Percentiles rank a stretch among this genome's conserved stretches.
Conservation (phyloP, 1,140 invertebrate genomes). For the Drosophila sucinea region DNA sequence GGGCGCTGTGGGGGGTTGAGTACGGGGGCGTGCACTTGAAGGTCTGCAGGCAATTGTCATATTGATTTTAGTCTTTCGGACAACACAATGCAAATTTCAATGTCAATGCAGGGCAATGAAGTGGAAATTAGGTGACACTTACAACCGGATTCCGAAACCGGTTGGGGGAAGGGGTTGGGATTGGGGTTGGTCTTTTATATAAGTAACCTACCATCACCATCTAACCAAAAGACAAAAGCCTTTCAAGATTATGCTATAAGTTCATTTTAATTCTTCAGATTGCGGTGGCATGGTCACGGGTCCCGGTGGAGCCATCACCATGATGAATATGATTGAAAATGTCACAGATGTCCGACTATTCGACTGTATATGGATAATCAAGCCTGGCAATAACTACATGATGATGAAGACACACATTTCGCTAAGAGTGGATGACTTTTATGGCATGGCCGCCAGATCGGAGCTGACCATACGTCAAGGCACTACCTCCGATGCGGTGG, state of each 20-base stretch:
- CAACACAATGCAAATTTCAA: constrained; percentile 50
- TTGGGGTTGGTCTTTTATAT: background rate
- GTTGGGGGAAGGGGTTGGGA: constrained; percentile 24
- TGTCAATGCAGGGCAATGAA: constrained; percentile 59
- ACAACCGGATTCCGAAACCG: constrained; percentile 42
- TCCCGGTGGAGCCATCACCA: constrained; percentile 89
- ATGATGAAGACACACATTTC: constrained; percentile 89
- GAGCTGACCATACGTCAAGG: constrained; percentile 87
- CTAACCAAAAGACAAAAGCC: background rate
- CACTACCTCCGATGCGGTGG: constrained; percentile 86
- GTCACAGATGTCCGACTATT: constrained; percentile 85
- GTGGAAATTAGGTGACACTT: constrained; percentile 60
- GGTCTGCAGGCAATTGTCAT: constrained; percentile 72
- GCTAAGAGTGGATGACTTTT: constrained; percentile 87
- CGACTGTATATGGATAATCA: constrained; percentile 90
- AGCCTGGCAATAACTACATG: constrained; percentile 86
- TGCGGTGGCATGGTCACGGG: constrained; percentile 90
- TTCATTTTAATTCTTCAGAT: constrained; percentile 74
- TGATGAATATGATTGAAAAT: constrained; percentile 90
- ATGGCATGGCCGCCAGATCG: constrained; percentile 87
- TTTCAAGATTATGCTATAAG: no score
- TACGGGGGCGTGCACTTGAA: constrained; percentile 46
- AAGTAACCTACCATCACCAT: background rate
- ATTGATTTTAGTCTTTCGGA: constrained; percentile 55
- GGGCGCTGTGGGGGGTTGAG: background rate